phyloP scores from a whole-genome alignment of 2,888 invertebrate species.

The Allygus modestus region DNA sequence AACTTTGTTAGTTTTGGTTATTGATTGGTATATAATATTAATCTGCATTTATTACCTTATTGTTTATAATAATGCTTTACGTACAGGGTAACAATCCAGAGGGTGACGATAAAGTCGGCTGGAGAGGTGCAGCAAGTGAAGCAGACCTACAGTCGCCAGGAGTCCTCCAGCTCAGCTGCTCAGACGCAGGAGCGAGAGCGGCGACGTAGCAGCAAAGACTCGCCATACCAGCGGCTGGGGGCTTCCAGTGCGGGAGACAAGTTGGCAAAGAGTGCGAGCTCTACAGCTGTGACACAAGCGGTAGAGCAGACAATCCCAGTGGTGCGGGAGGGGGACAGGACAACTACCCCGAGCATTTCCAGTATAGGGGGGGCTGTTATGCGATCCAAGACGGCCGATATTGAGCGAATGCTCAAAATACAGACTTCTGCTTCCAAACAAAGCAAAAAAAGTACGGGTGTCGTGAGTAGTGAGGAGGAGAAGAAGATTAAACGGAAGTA shows the following conservation, averaged over 20 bases:
- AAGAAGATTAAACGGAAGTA: slow-evolving; percentile 80
- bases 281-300: slow-evolving; percentile 65
- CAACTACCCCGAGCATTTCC: slow-evolving; percentile 78
- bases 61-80: not conserved
- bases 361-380: slow-evolving; percentile 83
- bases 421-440: slow-evolving; percentile 71
- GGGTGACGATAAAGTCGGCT: slow-evolving; percentile 81
- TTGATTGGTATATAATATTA: too few relatives aligned
- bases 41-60: too few relatives aligned
- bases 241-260: slow-evolving; percentile 55
- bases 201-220: slow-evolving; percentile 51
- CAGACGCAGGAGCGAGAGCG: slow-evolving; percentile 7
- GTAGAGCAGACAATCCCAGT: slow-evolving; percentile 61
- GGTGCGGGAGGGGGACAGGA: slow-evolving; percentile 54
- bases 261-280: slow-evolving; percentile 70
- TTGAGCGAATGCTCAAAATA: slow-evolving; percentile 78
- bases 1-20: too few relatives aligned
- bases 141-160: slow-evolving; percentile 50
- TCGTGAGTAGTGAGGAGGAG: slow-evolving; percentile 78
- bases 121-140: slow-evolving; percentile 77
- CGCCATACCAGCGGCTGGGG: slow-evolving; percentile 35
- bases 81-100: slow-evolving; percentile 73
- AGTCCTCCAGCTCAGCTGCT: slow-evolving; percentile 31
- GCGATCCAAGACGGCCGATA: slow-evolving; percentile 82
- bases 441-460: slow-evolving; percentile 72